These are phyloP conservation scores for Drosophila testacea DNA, from an alignment of 2,888 invertebrate genomes.

Conservation along the genomic window DNA sequence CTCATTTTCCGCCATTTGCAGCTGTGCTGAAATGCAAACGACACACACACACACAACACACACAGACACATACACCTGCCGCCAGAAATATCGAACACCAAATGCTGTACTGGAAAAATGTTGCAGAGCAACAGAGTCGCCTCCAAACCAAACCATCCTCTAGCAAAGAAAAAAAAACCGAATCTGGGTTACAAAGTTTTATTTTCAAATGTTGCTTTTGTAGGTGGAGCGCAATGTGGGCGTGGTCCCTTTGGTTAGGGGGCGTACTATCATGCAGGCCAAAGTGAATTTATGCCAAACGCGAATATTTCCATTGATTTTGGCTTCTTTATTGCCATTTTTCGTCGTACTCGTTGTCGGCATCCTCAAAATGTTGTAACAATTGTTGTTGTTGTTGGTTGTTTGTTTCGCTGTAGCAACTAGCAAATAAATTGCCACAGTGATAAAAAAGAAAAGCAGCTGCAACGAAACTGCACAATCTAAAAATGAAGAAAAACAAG, in stretches of 20 bases:
- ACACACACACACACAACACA: conserved; percentile 27
- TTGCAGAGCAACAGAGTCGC: conserved; percentile 16
- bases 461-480: conserved; percentile 44
- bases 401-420: conserved; percentile 36
- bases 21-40: conserved; percentile 64
- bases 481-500: conserved; percentile 4
- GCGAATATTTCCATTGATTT: conserved; percentile 79
- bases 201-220: conserved; percentile 61
- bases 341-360: conserved; percentile 35
- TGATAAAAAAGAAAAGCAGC: conserved; percentile 43
- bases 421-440: conserved; percentile 66
- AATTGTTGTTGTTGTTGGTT: conserved; percentile 36
- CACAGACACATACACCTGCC: conserved; percentile 26
- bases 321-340: conserved; percentile 72
- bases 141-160: not conserved
- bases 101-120: conserved; percentile 16
- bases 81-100: conserved; percentile 46
- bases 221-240: conserved; percentile 12
- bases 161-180: conserved; percentile 13
- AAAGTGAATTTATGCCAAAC: conserved; percentile 76
- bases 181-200: conserved; percentile 77
- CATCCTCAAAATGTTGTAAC: conserved; percentile 64
- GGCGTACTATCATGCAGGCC: conserved; percentile 29
- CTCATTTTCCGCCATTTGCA: conserved; percentile 71
- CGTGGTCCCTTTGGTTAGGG: conserved; percentile 1